These are phyloP conservation scores for Palythoa heliodiscus DNA, from an alignment of 92 coral and sea anemone species.

Conservation along the genomic window DNA sequence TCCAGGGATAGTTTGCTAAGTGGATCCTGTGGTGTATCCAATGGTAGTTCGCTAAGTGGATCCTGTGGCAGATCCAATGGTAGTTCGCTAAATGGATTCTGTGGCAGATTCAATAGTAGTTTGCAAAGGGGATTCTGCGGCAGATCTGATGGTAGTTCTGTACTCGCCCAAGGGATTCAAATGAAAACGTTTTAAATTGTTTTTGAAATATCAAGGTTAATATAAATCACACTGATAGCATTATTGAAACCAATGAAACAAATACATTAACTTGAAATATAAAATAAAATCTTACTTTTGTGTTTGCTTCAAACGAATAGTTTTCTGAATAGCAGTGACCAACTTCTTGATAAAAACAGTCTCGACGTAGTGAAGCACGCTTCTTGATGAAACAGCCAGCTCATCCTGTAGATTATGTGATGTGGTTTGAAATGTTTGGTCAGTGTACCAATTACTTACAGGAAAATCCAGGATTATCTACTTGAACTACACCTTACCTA, in stretches of 20 bases:
- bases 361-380: conserved; percentile 73
- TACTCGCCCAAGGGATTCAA: not conserved
- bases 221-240: not conserved
- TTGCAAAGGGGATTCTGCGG: too few species aligned
- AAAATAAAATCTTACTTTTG: conserved; percentile 41
- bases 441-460: not conserved
- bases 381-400: conserved; percentile 62
- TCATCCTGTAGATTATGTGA: conserved; percentile 60
- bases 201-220: not conserved
- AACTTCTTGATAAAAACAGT: conserved; percentile 74
- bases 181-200: not conserved
- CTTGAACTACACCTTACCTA: too few species aligned
- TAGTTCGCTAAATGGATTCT: too few species aligned
- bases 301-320: conserved; percentile 43
- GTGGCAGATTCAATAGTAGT: too few species aligned
- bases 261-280: not conserved
- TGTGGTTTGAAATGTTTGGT: not conserved
- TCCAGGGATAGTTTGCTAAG: too few species aligned
- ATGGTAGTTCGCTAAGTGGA: too few species aligned
- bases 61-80: too few species aligned
- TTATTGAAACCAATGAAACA: not conserved
- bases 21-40: too few species aligned
- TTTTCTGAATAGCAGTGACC: conserved; percentile 53
- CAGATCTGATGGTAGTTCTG: not conserved
- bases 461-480: not conserved